A percentile compares a stretch with the other conserved stretches of the same genome.
phyloP scores from a whole-genome alignment of 2,797 vertebrate species.

The Erithacus rubecula region DNA sequence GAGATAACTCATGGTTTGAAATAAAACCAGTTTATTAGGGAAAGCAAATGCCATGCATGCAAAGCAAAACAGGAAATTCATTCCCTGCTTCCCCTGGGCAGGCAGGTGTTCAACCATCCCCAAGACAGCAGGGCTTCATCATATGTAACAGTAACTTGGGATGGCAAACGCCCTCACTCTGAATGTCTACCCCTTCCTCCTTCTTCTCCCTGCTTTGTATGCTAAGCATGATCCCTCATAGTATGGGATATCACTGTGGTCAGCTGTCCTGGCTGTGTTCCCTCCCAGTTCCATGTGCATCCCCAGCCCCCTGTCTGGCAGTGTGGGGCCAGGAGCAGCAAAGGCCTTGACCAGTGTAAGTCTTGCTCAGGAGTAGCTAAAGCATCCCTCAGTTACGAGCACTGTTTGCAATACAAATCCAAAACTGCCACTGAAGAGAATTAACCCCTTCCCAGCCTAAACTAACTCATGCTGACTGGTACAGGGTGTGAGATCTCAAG shows the following conservation, averaged over 20 bases:
- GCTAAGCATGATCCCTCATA: neutral
- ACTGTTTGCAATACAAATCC: neutral
- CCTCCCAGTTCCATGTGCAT: neutral
- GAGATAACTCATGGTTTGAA: neutral
- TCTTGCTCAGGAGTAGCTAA: neutral
- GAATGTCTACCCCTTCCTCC: neutral
- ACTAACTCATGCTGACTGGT: neutral
- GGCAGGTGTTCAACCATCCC: neutral
- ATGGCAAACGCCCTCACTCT: neutral
- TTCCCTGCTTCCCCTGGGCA: neutral
- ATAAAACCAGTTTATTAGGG: neutral
- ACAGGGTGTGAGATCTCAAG: neutral
- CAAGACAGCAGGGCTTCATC: neutral
- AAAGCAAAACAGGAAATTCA: neutral
- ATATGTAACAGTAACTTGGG: neutral
- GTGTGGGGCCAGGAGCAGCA: neutral
- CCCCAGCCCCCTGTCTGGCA: neutral
- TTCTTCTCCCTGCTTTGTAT: neutral
- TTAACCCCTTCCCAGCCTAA: neutral
- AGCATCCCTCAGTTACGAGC: neutral
- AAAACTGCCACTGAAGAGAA: neutral
- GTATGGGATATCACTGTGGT: neutral
- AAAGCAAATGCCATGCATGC: neutral
- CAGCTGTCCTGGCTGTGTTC: neutral
- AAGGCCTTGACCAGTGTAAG: neutral